Evolutionary conservation across 2,113 vertebrate species (phyloP), one percentile per base, ranked within the genome.

Genomic region (Anarhynchus alexandrinus): DNA sequence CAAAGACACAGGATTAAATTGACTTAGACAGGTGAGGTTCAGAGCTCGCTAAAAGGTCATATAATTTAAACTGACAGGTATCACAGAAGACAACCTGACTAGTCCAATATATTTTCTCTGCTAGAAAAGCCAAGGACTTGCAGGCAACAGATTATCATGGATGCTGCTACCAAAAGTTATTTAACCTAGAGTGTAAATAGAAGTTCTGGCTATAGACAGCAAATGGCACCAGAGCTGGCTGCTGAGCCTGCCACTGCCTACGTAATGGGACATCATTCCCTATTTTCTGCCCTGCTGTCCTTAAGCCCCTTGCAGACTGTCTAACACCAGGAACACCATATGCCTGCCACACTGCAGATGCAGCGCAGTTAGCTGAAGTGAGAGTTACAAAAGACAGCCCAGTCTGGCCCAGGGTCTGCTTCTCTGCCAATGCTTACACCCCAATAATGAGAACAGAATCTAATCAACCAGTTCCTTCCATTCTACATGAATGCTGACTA

Each of bases 1-100:
- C 55, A 82, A 88, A 96, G 96, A 92, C 84, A 82, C 42, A 58
- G 38, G 79, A 95, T 94, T 90, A 94, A 95, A 98, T 95, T 65
- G 94, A 69, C 55, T 93, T 67, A 1, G 97, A 94, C 93, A 96
- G 97, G 96, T 95, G 91, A 96, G 58, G 91, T 91, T 96, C 94
- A 91, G 95, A 55, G 51, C 83, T 94, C 7, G 34, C 95, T 96
- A 89, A 94, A 94, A 98, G 94, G 92, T 86, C 78, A 84, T 45
- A 32, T 66, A 49, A 94, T 94, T 95, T 74, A 77, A 85, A 95
- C 86, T 49, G 96, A 89, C 96, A 97, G 91, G 49, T 72, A 71
- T 58, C 62, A 61, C 91, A 77, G 67, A 77, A 80, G 89, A 93
- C 90, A 74, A 43, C 43, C 88, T 92, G 93, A 79, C 73, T 90